Conservation (phyloP, 1,140 invertebrate species). For the Drosophila setifemur region DNA sequence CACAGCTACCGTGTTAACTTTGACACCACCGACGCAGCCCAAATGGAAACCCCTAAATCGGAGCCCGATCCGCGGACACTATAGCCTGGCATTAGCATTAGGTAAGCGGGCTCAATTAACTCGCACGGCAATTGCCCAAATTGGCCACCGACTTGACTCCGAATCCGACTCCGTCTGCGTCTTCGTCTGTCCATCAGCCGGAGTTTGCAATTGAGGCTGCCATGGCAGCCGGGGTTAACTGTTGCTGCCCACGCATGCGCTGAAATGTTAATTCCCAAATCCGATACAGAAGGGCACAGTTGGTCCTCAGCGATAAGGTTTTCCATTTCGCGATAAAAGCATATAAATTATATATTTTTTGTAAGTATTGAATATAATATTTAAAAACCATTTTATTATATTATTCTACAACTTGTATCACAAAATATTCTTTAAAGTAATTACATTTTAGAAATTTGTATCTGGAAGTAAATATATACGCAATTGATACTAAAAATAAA, state of each 20-base stretch:
- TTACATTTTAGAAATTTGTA: too few relatives aligned
- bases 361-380: too few relatives aligned
- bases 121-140: constrained; percentile 64
- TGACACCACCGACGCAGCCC: constrained; percentile 67
- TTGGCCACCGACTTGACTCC: constrained; percentile 45
- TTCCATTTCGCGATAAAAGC: not conserved
- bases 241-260: constrained; percentile 62
- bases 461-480: too few relatives aligned
- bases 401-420: too few relatives aligned
- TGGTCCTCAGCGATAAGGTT: not conserved
- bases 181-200: constrained; percentile 39
- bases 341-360: too few relatives aligned
- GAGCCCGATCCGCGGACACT: constrained; percentile 5
- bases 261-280: constrained; percentile 35
- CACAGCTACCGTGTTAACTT: constrained; percentile 79
- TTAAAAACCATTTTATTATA: too few relatives aligned
- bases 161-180: too few relatives aligned
- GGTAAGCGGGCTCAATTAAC: constrained; percentile 73
- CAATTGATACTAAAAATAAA: too few relatives aligned
- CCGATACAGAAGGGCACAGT: constrained; percentile 28
- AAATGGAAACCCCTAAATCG: not conserved
- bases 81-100: constrained; percentile 69
- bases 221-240: constrained; percentile 40
- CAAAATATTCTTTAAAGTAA: too few relatives aligned
- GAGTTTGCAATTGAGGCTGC: constrained; percentile 25